phyloP scores from a whole-genome alignment of 1,140 invertebrate species.

The Amphibalanus amphitrite region DNA sequence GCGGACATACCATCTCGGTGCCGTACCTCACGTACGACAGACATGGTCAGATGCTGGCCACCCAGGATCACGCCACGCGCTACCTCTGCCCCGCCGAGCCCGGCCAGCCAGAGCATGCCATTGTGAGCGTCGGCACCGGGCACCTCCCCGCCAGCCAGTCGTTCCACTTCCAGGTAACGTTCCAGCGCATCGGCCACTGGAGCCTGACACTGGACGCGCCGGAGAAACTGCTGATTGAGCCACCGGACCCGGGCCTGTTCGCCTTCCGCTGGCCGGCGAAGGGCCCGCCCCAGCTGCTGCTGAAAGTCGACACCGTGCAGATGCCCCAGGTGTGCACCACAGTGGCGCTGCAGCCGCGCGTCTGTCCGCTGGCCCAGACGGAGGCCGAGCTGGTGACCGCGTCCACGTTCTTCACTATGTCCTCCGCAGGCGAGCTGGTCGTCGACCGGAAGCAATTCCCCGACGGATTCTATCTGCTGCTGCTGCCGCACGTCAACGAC shows the following conservation, averaged over 20 bases:
- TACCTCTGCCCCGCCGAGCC: neutral
- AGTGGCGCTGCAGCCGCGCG: neutral
- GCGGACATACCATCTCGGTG: neutral
- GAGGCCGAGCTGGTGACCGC: neutral
- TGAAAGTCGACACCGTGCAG: neutral
- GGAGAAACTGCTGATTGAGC: neutral
- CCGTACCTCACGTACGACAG: neutral
- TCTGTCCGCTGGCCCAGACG: neutral
- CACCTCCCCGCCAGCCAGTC: neutral
- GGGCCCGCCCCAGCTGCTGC: neutral
- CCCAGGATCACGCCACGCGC: neutral
- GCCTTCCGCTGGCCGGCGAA: neutral
- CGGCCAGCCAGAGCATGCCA: neutral
- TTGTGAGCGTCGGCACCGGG: neutral
- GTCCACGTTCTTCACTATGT: neutral
- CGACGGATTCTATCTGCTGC: neutral
- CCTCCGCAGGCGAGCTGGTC: neutral
- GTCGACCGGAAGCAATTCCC: neutral
- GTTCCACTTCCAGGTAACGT: neutral
- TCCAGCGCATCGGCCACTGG: neutral
- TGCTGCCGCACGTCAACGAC: neutral
- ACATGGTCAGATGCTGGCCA: neutral
- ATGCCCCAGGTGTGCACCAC: neutral
- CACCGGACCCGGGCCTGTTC: neutral
- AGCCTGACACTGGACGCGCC: neutral